These are phyloP conservation scores for Meloe dianella DNA, from an alignment of 2,888 invertebrate genomes.

Conservation along the genomic window DNA sequence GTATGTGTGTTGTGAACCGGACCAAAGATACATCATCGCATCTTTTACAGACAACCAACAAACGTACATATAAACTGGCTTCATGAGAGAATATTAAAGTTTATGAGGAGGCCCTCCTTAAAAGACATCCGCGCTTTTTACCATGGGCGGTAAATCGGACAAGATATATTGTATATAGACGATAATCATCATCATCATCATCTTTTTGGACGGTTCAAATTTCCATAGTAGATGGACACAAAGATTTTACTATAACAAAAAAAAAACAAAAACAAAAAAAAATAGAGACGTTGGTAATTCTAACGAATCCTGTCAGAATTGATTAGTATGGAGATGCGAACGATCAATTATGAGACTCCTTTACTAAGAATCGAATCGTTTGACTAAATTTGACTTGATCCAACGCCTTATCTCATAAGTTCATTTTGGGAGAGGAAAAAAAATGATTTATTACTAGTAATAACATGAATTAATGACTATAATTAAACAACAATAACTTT, in stretches of 20 bases:
- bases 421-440: not conserved
- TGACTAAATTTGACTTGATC: not conserved
- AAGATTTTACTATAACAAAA: not conserved
- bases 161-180: not conserved
- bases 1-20: slow-evolving; percentile 26
- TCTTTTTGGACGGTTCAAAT: not conserved
- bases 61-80: not conserved
- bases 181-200: slow-evolving; percentile 7
- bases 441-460: not conserved
- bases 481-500: not conserved
- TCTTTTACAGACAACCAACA: slow-evolving; percentile 24
- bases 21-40: slow-evolving; percentile 47
- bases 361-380: too few species aligned
- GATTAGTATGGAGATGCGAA: not conserved
- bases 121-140: slow-evolving; percentile 9
- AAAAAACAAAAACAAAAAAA: not conserved
- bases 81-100: slow-evolving; percentile 1
- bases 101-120: slow-evolving; percentile 5
- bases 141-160: slow-evolving; percentile 11
- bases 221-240: not conserved
- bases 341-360: not conserved
- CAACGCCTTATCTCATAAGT: not conserved
- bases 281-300: not conserved
- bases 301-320: not conserved
- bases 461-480: slow-evolving; percentile 1